Percentiles rank a stretch among this genome's conserved stretches.
Evolutionary conservation across 1,140 invertebrate genomes (phyloP).

Genomic region (Panagrolaimus sp.): DNA sequence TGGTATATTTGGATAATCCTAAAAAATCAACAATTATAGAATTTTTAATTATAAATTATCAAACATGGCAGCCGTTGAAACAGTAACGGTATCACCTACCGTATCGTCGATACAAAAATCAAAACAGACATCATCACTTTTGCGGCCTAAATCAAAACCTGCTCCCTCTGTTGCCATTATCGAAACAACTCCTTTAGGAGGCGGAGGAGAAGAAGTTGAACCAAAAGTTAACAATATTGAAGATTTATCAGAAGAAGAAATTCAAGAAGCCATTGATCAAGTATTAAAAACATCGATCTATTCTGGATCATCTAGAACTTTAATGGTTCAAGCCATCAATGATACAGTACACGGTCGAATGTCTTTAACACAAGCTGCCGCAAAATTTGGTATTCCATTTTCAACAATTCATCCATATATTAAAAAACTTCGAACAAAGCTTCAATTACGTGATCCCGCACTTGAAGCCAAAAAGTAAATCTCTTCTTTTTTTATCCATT

Average conservation of each 20-base stretch:
- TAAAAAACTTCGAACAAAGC: conserved; percentile 1
- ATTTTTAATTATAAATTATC: not conserved
- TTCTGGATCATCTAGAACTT: not conserved
- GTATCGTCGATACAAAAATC: not conserved
- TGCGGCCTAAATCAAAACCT: conserved; percentile 1
- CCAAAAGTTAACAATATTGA: conserved; percentile 5
- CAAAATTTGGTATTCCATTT: conserved; percentile 14
- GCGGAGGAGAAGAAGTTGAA: not conserved
- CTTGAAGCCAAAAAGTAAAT: conserved; percentile 7
- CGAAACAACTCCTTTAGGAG: not conserved
- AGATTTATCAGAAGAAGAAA: conserved; percentile 6
- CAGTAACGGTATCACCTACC: not conserved
- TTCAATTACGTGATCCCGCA: conserved; percentile 8
- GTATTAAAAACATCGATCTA: conserved; percentile 11
- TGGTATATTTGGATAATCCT: not conserved
- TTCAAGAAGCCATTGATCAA: conserved; percentile 10
- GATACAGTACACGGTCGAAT: conserved; percentile 11
- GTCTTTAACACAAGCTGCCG: conserved; percentile 12
- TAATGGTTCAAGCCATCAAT: conserved; percentile 9
- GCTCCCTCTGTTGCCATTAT: conserved; percentile 3
- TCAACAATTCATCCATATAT: conserved; percentile 16
- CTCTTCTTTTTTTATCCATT: not conserved
- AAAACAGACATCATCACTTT: not conserved
- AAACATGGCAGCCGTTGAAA: not conserved
- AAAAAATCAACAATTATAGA: not conserved